Conservation (phyloP, 2,888 invertebrate genomes). For the Smittia sp. region DNA sequence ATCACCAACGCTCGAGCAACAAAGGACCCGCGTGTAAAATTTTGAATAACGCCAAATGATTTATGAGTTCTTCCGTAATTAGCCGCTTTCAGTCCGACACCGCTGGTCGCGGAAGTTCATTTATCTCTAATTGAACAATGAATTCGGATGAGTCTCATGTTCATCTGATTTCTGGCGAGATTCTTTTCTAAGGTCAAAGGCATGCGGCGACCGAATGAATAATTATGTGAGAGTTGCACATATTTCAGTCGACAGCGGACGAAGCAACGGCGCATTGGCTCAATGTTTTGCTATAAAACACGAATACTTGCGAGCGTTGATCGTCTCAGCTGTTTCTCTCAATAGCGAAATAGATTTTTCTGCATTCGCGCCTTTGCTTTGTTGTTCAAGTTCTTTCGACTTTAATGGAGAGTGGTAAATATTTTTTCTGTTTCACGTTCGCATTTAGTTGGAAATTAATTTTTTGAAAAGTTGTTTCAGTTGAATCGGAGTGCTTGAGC, state of each 20-base stretch:
- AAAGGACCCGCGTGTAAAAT: neutral
- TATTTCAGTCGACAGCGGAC: neutral
- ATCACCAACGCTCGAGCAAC: neutral
- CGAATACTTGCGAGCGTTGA: neutral
- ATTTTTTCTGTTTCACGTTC: neutral
- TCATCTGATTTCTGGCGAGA: neutral
- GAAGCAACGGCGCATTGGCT: neutral
- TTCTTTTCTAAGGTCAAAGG: neutral
- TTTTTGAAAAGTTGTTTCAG: conserved; percentile 10
- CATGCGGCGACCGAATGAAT: neutral
- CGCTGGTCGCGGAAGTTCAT: neutral
- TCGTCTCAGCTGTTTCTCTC: neutral
- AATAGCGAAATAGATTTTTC: neutral
- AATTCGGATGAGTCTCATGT: neutral
- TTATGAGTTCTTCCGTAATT: conserved; percentile 2
- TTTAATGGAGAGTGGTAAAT: conserved; percentile 21
- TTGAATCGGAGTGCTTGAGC: conserved; percentile 30
- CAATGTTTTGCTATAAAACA: neutral
- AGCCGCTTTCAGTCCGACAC: neutral
- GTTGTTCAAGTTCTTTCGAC: neutral
- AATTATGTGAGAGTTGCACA: neutral
- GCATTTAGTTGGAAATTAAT: neutral
- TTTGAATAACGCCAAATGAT: neutral
- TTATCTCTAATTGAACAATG: neutral
- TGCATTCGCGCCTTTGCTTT: neutral